These are phyloP conservation scores for Neodiprion fabricii DNA, from an alignment of 1,140 invertebrate species.

Conservation along the genomic window DNA sequence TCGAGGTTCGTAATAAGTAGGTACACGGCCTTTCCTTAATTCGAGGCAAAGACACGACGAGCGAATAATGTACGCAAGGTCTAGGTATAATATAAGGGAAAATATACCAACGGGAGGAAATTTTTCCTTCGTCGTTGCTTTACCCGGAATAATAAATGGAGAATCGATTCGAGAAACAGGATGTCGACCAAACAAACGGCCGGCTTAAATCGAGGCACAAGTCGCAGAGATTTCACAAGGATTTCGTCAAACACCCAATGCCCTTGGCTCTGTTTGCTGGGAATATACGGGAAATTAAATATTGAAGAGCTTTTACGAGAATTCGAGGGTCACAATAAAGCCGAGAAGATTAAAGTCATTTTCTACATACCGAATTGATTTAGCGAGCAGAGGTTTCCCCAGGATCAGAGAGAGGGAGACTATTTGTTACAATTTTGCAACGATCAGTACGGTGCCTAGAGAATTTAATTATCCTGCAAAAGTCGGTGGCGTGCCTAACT, in stretches of 20 bases:
- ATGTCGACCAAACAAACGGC: background rate
- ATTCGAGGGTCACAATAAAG: too few species aligned
- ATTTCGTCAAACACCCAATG: slow-evolving; percentile 1
- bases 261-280: background rate
- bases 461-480: background rate
- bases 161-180: slow-evolving; percentile 2
- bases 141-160: background rate
- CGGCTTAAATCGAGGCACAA: background rate
- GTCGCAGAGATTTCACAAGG: background rate
- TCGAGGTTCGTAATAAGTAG: too few species aligned
- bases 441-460: background rate
- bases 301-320: background rate
- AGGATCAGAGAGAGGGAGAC: too few species aligned
- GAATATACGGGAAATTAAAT: background rate
- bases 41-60: too few species aligned
- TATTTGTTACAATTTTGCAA: too few species aligned
- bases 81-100: too few species aligned
- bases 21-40: too few species aligned
- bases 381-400: too few species aligned
- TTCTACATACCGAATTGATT: background rate
- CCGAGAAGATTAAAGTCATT: background rate
- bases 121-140: background rate
- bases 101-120: background rate
- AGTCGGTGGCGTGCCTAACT: too few species aligned
- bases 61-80: too few species aligned